A percentile compares a stretch with the other conserved stretches of the same genome.
phyloP scores from a whole-genome alignment of 1,140 invertebrate genomes.

The Sipha flava region DNA sequence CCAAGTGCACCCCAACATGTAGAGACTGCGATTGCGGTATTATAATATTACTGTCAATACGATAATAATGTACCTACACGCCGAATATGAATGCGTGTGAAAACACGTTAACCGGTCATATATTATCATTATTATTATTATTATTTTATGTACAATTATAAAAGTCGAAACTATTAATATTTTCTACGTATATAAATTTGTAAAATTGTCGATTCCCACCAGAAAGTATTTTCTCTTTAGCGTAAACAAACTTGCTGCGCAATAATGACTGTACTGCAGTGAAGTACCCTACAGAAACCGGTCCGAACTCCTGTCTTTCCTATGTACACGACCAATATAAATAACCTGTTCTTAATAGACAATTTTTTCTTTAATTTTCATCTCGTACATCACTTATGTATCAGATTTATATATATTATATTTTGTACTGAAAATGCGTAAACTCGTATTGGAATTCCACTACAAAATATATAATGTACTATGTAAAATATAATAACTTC shows the following conservation, averaged over 20 bases:
- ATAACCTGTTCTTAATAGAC: not conserved
- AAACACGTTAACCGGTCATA: too few species aligned
- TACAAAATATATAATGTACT: too few species aligned
- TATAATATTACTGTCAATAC: too few species aligned
- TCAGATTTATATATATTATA: not conserved
- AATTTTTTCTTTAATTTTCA: not conserved
- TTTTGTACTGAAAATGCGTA: not conserved
- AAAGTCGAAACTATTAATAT: too few species aligned
- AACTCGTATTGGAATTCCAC: too few species aligned
- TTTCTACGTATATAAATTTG: not conserved
- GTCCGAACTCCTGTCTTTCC: conserved; percentile 1
- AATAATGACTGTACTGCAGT: not conserved
- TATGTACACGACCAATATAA: not conserved
- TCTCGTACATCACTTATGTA: not conserved
- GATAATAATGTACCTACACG: too few species aligned
- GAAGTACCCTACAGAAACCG: not conserved
- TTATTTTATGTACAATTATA: too few species aligned
- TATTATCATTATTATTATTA: too few species aligned
- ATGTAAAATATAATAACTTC: too few species aligned
- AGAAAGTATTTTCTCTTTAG: not conserved
- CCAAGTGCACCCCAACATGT: too few species aligned
- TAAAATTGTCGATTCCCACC: not conserved
- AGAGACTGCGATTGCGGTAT: too few species aligned
- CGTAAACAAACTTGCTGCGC: not conserved
- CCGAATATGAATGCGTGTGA: too few species aligned